phyloP scores from a whole-genome alignment of 2,888 invertebrate species.

The Chouioia cunea region DNA sequence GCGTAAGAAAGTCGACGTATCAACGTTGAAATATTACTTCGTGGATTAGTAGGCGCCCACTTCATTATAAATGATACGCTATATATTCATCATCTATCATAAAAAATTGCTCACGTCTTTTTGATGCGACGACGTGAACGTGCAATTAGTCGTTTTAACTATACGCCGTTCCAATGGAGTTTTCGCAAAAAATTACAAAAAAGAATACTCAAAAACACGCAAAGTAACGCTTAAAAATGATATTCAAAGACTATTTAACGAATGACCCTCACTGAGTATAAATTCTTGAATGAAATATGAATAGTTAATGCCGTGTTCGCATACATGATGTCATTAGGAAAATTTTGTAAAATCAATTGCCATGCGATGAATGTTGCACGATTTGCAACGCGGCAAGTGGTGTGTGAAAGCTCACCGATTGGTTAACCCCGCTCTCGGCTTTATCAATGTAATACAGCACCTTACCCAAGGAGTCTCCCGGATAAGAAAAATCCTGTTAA shows the following conservation, averaged over 20 bases:
- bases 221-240: too few species aligned
- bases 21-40: background rate
- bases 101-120: too few species aligned
- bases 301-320: conserved; percentile 9
- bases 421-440: conserved; percentile 59
- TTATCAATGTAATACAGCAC: conserved; percentile 67
- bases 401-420: conserved; percentile 64
- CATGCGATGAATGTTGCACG: conserved; percentile 42
- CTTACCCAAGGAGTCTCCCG: conserved; percentile 64
- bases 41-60: conserved; percentile 4
- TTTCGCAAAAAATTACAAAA: too few species aligned
- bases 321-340: conserved; percentile 6
- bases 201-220: too few species aligned
- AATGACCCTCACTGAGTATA: too few species aligned
- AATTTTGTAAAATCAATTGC: conserved; percentile 25
- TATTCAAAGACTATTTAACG: too few species aligned
- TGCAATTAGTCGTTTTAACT: too few species aligned
- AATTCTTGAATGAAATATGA: background rate
- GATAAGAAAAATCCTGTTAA: conserved; percentile 66
- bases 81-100: too few species aligned
- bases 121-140: too few species aligned
- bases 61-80: too few species aligned
- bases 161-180: too few species aligned
- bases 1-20: background rate
- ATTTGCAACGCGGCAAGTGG: conserved; percentile 56